Conservation (phyloP, 1,140 invertebrate genomes). For the Asbolus verrucosus region DNA sequence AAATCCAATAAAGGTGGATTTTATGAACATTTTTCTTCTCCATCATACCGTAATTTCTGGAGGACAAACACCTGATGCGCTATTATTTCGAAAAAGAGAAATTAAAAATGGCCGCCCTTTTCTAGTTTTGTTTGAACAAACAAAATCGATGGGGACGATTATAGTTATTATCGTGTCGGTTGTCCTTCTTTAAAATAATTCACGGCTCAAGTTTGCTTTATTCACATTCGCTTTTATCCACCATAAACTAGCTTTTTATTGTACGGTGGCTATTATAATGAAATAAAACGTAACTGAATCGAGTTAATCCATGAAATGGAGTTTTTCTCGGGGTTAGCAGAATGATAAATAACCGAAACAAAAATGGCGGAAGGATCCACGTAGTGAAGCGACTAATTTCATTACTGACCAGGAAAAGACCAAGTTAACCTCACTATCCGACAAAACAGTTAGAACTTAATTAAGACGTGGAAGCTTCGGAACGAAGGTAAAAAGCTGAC, state of each 20-base stretch:
- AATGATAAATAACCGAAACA: not conserved
- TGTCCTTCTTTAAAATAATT: not conserved
- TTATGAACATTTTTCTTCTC: not conserved
- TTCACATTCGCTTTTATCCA: not conserved
- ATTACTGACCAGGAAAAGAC: not conserved
- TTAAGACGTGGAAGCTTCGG: not conserved
- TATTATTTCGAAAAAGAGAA: too few species aligned
- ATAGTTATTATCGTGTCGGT: not conserved
- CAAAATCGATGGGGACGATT: too few species aligned
- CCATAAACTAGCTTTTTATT: not conserved
- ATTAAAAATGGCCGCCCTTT: too few species aligned
- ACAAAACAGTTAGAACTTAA: not conserved
- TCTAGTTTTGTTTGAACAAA: too few species aligned
- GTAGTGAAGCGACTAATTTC: slow-evolving; percentile 5
- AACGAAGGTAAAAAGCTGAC: not conserved
- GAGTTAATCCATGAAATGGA: too few species aligned
- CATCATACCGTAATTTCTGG: too few species aligned
- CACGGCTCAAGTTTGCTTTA: not conserved
- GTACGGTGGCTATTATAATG: not conserved
- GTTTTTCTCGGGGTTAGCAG: too few species aligned
- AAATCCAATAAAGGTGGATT: not conserved
- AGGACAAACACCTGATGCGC: too few species aligned
- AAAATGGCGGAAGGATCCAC: slow-evolving; percentile 1
- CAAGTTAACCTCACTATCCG: not conserved
- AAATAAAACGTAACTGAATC: too few species aligned